A percentile compares a stretch with the other conserved stretches of the same genome.
These are phyloP conservation scores for Masnerella sp. DNA, from an alignment of 2,888 invertebrate genomes.

Conservation along the genomic window DNA sequence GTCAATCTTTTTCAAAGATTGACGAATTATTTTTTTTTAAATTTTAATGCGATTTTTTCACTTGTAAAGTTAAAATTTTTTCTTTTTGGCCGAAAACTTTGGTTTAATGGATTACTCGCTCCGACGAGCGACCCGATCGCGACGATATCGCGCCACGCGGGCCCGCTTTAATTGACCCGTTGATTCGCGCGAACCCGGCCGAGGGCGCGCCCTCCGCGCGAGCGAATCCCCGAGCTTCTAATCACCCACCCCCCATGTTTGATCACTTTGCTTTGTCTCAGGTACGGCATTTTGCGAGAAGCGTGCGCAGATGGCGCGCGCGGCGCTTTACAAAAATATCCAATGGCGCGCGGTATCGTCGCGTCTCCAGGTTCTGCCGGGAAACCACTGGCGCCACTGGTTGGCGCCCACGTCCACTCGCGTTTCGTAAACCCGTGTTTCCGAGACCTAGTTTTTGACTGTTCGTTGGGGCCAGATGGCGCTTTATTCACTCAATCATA, in stretches of 20 bases:
- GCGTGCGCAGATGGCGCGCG: conserved; percentile 17
- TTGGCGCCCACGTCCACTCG: conserved; percentile 49
- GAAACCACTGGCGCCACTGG: conserved; percentile 18
- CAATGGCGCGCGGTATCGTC: conserved; percentile 14
- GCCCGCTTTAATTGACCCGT: conserved; percentile 17
- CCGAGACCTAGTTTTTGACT: no score
- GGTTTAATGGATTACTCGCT: no score
- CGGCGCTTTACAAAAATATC: conserved; percentile 17
- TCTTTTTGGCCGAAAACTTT: no score
- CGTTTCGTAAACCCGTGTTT: neutral
- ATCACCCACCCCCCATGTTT: conserved; percentile 9
- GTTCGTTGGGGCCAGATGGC: no score
- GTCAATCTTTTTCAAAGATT: no score
- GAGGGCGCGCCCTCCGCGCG: neutral
- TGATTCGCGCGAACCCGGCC: conserved; percentile 22
- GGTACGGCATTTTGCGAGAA: conserved; percentile 15
- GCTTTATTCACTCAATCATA: no score
- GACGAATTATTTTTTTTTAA: no score
- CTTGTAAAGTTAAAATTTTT: no score
- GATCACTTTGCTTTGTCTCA: conserved; percentile 15
- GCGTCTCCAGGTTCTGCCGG: neutral
- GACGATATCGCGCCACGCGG: conserved; percentile 30
- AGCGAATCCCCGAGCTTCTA: conserved; percentile 10
- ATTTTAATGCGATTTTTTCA: no score
- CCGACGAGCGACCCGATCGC: no score